Evolutionary conservation across 2,888 invertebrate species (phyloP).

Genomic region (Lymantria monacha): DNA sequence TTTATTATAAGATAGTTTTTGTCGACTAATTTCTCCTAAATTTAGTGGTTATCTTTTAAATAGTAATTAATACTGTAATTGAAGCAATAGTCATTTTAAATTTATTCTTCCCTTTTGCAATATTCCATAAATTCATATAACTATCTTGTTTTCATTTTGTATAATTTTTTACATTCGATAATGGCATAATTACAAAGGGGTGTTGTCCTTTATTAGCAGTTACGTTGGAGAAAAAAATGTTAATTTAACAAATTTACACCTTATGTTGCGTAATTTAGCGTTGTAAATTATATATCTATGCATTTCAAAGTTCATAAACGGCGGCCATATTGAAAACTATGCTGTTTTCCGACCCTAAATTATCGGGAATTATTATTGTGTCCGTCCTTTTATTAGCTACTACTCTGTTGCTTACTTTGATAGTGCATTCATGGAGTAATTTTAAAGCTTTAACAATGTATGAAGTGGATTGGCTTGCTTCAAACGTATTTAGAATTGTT

Average conservation of each 20-base stretch:
- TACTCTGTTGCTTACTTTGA: conserved; percentile 42
- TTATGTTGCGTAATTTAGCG: conserved; percentile 20
- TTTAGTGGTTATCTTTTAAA: no score
- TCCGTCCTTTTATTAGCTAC: conserved; percentile 46
- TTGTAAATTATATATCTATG: conserved; percentile 21
- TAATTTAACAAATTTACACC: conserved; percentile 25
- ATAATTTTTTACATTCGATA: conserved; percentile 34
- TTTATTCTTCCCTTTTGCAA: no score
- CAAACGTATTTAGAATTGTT: neutral
- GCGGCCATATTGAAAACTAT: conserved; percentile 43
- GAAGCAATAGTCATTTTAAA: no score
- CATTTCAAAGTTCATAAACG: conserved; percentile 33
- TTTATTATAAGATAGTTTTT: no score
- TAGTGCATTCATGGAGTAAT: conserved; percentile 31
- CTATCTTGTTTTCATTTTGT: conserved; percentile 18
- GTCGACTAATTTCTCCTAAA: no score
- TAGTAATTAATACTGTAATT: no score
- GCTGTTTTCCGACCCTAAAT: conserved; percentile 51
- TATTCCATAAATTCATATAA: conserved; percentile 9
- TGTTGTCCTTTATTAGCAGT: conserved; percentile 38
- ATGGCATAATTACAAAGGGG: conserved; percentile 41
- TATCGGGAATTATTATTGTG: conserved; percentile 41
- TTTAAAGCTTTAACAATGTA: conserved; percentile 26
- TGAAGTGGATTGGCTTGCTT: conserved; percentile 8
- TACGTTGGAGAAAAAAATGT: conserved; percentile 26